Conservation (phyloP, 2,888 invertebrate species). For the Cenopis cana region DNA sequence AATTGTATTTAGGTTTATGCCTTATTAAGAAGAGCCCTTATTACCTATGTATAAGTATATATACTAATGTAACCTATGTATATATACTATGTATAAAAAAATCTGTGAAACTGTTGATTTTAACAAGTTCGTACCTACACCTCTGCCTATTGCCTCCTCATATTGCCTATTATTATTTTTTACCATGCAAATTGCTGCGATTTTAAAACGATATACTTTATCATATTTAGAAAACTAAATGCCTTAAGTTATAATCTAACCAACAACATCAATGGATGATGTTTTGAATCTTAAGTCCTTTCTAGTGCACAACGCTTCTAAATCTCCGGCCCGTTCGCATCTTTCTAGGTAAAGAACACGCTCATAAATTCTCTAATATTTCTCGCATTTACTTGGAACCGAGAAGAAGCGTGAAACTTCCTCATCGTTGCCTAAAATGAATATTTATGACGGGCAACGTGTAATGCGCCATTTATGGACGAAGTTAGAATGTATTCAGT, state of each 20-base stretch:
- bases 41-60: too few species aligned
- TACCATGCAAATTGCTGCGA: too few species aligned
- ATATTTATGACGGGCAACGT: slow-evolving; percentile 81
- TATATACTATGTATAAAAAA: too few species aligned
- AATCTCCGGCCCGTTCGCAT: slow-evolving; percentile 55
- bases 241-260: not conserved
- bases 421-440: slow-evolving; percentile 79
- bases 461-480: slow-evolving; percentile 81
- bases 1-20: not conserved
- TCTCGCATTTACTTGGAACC: slow-evolving; percentile 70
- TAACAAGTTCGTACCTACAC: too few species aligned
- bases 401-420: slow-evolving; percentile 76
- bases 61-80: too few species aligned
- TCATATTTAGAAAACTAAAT: not conserved
- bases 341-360: slow-evolving; percentile 67
- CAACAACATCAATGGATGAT: not conserved
- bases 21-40: not conserved
- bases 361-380: slow-evolving; percentile 82
- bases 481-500: slow-evolving; percentile 77
- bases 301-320: not conserved
- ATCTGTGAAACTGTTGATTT: too few species aligned
- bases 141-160: too few species aligned
- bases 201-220: not conserved
- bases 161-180: too few species aligned
- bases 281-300: too few species aligned